These are phyloP conservation scores for Illadopsis cleaveri DNA, from an alignment of 2,113 vertebrate genomes.

Conservation along the genomic window DNA sequence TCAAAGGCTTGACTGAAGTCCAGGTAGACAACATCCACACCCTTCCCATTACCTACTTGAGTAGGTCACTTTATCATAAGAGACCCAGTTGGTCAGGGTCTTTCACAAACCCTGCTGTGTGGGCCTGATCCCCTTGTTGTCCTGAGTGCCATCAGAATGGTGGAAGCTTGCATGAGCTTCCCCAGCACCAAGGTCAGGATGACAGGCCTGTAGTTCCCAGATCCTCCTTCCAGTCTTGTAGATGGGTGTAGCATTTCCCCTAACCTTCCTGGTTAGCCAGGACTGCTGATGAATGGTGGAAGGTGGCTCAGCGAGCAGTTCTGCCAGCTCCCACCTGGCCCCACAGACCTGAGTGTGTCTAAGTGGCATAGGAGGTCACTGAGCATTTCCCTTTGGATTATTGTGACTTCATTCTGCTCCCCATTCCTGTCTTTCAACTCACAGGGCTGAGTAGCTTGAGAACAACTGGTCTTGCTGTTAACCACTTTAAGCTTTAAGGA, in stretches of 20 bases:
- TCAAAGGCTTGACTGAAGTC: not conserved
- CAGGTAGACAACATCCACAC: not conserved
- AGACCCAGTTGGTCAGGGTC: not conserved
- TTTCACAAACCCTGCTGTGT: not conserved
- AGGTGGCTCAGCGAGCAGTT: not conserved
- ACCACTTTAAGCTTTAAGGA: not conserved
- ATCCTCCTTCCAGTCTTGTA: not conserved
- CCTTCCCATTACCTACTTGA: not conserved
- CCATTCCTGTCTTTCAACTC: not conserved
- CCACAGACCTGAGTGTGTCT: not conserved
- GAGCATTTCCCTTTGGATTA: not conserved
- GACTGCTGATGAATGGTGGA: not conserved
- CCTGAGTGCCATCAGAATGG: not conserved
- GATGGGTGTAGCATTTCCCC: not conserved
- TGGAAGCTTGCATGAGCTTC: not conserved
- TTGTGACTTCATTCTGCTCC: not conserved
- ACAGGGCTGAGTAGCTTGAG: not conserved
- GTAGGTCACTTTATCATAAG: not conserved
- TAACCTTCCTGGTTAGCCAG: not conserved
- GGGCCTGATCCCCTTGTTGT: not conserved
- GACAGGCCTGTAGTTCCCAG: not conserved
- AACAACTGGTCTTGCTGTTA: not conserved
- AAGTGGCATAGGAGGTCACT: not conserved
- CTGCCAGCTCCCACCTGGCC: not conserved
- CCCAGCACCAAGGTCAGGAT: not conserved